Evolutionary conservation across 2,888 invertebrate species (phyloP).

Genomic region (Pheosia gnoma): DNA sequence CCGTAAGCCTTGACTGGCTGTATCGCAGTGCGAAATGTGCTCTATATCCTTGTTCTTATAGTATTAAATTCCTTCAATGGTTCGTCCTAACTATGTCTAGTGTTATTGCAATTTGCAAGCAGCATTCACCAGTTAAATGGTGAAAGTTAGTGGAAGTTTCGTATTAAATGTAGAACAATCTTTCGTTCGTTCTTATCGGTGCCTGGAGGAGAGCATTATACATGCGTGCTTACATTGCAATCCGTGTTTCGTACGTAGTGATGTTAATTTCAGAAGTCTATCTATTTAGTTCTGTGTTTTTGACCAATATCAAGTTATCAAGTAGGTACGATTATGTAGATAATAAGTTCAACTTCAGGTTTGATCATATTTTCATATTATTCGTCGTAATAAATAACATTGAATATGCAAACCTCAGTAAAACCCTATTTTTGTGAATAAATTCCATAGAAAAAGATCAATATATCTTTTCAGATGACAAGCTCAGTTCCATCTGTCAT

Average conservation of each 20-base stretch:
- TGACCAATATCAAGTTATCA: slow-evolving; percentile 25
- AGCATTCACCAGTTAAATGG: slow-evolving; percentile 70
- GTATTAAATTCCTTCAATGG: slow-evolving; percentile 35
- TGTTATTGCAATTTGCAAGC: slow-evolving; percentile 73
- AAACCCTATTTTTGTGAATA: too few relatives aligned
- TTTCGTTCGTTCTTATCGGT: slow-evolving; percentile 56
- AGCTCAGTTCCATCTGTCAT: too few relatives aligned
- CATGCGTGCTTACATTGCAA: slow-evolving; percentile 81
- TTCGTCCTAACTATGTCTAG: slow-evolving; percentile 24
- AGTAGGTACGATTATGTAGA: too few relatives aligned
- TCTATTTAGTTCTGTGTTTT: slow-evolving; percentile 58
- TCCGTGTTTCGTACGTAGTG: slow-evolving; percentile 69
- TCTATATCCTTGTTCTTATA: slow-evolving; percentile 44
- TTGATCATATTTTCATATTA: too few relatives aligned
- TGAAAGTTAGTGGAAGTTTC: slow-evolving; percentile 70
- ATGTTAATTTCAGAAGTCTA: slow-evolving; percentile 65
- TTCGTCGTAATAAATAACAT: too few relatives aligned
- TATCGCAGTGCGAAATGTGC: slow-evolving; percentile 74
- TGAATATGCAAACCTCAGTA: too few relatives aligned
- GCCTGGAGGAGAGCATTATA: slow-evolving; percentile 71
- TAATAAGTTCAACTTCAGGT: too few relatives aligned
- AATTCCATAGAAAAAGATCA: too few relatives aligned
- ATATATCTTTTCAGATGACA: too few relatives aligned
- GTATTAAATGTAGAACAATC: slow-evolving; percentile 37
- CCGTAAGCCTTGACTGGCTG: slow-evolving; percentile 66